Evolutionary conservation across 1,140 invertebrate species (phyloP), one percentile per base, ranked within the genome.

Genomic region (Drosophila mojavensis): DNA sequence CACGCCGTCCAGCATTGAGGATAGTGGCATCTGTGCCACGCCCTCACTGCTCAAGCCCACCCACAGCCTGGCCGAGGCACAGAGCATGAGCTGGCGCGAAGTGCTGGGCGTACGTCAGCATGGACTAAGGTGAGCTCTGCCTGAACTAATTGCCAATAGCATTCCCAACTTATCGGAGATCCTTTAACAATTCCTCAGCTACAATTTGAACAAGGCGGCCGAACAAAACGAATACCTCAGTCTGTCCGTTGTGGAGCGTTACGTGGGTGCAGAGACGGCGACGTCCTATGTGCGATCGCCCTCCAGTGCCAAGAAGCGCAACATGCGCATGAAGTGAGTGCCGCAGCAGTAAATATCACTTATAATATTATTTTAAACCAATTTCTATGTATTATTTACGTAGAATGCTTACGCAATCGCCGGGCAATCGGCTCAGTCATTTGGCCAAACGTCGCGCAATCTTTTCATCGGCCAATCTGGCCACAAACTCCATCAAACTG

Each of bases 211-310:
- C 65, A 94, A 92, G 82, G 69, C 92, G 4, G 92, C 94, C 13
- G 95, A 95, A 82, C 94, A 95, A 63, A 94, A 95, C 76, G 95
- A 95, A 82, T 93, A 93, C 79, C 90, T 95, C 33, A 93, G 94
- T 58, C 75, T 93, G 51, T 94, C 94, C 78, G 93, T 95, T 53
- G 93, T 93, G 41, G 93, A 95, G 58, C 93, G 95, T 28, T 95
- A 94, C 61, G 93, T 95, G 59, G 94, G 94, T 10, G 91, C 91
- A 15, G 95, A 95, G 75, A 95, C 95, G 0, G 93, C 94, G 55
- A 95, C 95, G 0, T 94, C 94, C 17, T 95, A 94, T 79, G 94
- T 94, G 33, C 91, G 93, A 48, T 93, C 93, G 0, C 91, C 93
- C 10, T 92, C 92, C 15, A 95, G 93, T 91, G 93, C 94, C 3